These are phyloP conservation scores for Leptatherina wallacei DNA, from an alignment of 2,797 vertebrate species.

Conservation along the genomic window DNA sequence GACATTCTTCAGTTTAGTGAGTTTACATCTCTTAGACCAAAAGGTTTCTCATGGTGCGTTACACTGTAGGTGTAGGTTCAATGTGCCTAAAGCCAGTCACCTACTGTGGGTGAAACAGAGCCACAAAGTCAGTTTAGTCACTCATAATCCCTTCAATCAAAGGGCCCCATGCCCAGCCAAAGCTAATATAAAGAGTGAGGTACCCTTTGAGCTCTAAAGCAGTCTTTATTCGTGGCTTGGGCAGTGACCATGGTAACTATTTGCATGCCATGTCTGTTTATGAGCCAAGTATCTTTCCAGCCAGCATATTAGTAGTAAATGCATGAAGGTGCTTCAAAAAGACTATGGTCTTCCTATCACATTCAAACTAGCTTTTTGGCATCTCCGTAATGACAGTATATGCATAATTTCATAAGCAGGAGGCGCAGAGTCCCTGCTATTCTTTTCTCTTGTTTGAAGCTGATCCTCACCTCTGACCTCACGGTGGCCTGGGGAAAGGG, in stretches of 20 bases:
- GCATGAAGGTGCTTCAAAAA: conserved; percentile 1
- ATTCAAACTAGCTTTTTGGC: neutral
- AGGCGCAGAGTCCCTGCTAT: neutral
- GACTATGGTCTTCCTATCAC: neutral
- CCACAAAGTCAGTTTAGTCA: neutral
- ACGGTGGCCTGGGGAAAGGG: neutral
- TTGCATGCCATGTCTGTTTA: conserved; percentile 38
- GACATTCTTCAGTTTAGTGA: neutral
- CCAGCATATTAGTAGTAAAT: neutral
- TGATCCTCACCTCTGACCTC: conserved; percentile 45
- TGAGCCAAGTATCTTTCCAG: neutral
- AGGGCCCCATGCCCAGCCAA: neutral
- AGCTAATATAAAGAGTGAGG: neutral
- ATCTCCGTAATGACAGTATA: neutral
- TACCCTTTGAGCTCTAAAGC: neutral
- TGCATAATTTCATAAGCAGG: neutral
- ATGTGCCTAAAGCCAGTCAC: neutral
- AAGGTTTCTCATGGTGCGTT: neutral
- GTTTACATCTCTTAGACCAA: neutral
- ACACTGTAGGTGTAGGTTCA: neutral
- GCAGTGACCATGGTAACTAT: conserved; percentile 41
- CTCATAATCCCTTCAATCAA: neutral
- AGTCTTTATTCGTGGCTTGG: conserved; percentile 19
- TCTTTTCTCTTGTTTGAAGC: neutral
- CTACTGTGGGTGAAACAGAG: too few relatives aligned